Conservation (phyloP, 2,113 vertebrate species). For the Ivindomyrus marchei region DNA sequence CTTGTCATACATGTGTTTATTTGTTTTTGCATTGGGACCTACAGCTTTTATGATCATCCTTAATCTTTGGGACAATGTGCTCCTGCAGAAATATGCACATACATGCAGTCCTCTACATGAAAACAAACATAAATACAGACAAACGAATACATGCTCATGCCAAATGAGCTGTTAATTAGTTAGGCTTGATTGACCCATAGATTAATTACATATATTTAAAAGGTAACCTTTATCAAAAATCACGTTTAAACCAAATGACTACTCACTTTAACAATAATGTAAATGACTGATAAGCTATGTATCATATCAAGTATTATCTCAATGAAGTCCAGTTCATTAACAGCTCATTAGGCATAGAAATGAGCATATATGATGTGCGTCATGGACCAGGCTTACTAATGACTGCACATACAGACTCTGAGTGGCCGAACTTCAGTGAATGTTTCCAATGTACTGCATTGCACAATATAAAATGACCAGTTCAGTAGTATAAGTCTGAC, state of each 20-base stretch:
- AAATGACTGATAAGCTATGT: not conserved
- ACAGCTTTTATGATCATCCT: not conserved
- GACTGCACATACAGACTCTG: not conserved
- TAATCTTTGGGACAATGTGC: not conserved
- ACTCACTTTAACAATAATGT: not conserved
- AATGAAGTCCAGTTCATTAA: not conserved
- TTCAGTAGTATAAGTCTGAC: slow-evolving; percentile 16
- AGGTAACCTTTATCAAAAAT: not conserved
- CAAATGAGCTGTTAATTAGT: not conserved
- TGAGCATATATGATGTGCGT: not conserved
- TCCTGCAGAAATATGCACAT: not conserved
- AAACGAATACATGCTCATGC: not conserved
- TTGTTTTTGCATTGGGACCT: not conserved
- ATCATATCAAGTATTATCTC: not conserved
- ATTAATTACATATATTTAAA: not conserved
- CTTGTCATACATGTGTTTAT: not conserved
- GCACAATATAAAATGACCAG: not conserved
- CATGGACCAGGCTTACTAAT: not conserved
- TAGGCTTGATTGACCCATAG: not conserved
- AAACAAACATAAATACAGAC: not conserved
- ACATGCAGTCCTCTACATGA: not conserved
- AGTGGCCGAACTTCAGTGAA: not conserved
- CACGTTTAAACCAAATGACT: not conserved
- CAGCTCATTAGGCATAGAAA: not conserved
- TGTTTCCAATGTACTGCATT: not conserved